Evolutionary conservation across 2,888 invertebrate genomes (phyloP), one percentile per base, ranked within the genome.

Genomic region (Labia minor): DNA sequence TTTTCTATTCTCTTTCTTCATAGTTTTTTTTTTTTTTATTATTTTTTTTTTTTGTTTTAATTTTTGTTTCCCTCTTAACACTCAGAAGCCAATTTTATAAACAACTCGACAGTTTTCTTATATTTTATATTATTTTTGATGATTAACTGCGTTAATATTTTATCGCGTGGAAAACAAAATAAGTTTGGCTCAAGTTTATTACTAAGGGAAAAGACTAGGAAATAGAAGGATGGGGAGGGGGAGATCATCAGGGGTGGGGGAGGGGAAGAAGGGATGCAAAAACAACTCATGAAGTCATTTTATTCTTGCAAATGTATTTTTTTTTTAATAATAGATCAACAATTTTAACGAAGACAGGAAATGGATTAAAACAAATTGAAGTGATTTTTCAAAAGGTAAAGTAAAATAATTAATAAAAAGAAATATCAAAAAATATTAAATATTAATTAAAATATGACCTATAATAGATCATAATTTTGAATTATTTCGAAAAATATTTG

Each of bases 81-180:
- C 49, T n/a, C 49, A n/a, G n/a, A 16, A 14, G 14, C n/a, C 49
- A 49, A 49, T 49, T 49, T 49, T 49, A 49, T 49, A 49, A 49
- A 49, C 49, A 49, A 49, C 49, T 49, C 49, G 49, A 49, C 49
- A 49, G 49, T 14, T 49, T 49, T 49, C 49, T 49, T 49, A 4
- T 49, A 49, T 49, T 8, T 10, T 49, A 49, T 49, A 49, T 49
- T 49, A 49, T 49, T 49, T 49, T 49, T 49, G 49, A 49, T 49
- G 49, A 49, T 49, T 49, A 49, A 49, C 49, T 49, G 49, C 49
- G 49, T 49, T 49, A 49, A 49, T 49, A 49, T 49, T 49, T 49
- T 49, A 49, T 49, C 49, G 49, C 49, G 49, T 49, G 49, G 49
- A 49, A 49, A 49, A 49, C 49, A 49, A 49, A 49, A 49, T 49